A percentile compares a stretch with the other conserved stretches of the same genome.
These are phyloP conservation scores for Zonitis immaculata DNA, from an alignment of 2,888 invertebrate genomes.

Conservation along the genomic window DNA sequence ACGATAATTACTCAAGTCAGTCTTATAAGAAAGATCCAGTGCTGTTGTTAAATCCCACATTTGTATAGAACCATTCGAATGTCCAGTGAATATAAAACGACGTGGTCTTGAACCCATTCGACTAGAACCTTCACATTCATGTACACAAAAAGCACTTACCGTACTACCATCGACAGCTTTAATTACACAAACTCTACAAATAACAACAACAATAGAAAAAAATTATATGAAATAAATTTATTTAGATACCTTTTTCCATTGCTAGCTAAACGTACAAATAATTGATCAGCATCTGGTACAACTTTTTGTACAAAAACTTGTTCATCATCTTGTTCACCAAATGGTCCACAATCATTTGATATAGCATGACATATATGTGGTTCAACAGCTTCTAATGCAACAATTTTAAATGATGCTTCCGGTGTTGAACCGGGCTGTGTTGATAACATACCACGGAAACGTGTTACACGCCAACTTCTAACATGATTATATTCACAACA, in stretches of 20 bases:
- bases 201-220: conserved; percentile 6
- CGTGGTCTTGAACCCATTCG: conserved; percentile 86
- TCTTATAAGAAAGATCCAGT: conserved; percentile 66
- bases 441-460: conserved; percentile 97
- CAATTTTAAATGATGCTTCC: conserved; percentile 93
- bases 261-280: conserved; percentile 91
- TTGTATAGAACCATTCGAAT: conserved; percentile 87
- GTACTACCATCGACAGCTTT: conserved; percentile 90
- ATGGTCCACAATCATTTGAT: conserved; percentile 78
- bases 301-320: conserved; percentile 98
- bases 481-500: conserved; percentile 99
- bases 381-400: conserved; percentile 72
- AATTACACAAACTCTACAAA: conserved; percentile 81
- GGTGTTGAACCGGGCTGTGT: conserved; percentile 98
- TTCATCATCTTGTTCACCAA: conserved; percentile 96
- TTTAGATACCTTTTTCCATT: conserved; percentile 82
- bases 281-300: conserved; percentile 92
- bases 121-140: conserved; percentile 95
- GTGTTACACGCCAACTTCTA: conserved; percentile 92
- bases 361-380: conserved; percentile 59
- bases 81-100: conserved; percentile 86
- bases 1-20: conserved; percentile 51
- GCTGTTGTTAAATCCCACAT: conserved; percentile 99
- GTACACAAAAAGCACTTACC: conserved; percentile 93
- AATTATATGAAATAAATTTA: neutral